phyloP scores from a whole-genome alignment of 2,888 invertebrate genomes.

The Drosophila putrida region DNA sequence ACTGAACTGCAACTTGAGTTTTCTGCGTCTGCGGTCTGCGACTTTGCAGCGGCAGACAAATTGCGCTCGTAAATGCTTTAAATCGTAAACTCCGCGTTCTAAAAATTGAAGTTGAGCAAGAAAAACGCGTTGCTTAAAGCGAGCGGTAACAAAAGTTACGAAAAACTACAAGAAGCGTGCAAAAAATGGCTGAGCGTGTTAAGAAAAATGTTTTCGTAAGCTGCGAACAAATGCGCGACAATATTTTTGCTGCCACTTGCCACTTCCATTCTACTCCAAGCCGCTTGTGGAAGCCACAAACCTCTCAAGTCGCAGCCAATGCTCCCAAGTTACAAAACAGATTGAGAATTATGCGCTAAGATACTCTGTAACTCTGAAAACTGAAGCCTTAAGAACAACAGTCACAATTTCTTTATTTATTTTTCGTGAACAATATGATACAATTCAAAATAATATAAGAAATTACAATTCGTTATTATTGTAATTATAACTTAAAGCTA shows the following conservation, averaged over 20 bases:
- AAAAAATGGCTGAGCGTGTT: constrained; percentile 78
- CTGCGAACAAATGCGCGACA: constrained; percentile 81
- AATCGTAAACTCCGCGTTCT: constrained; percentile 63
- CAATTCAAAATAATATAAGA: too few relatives aligned
- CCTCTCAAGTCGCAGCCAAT: constrained; percentile 14
- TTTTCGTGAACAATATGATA: too few relatives aligned
- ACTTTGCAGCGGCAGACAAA: constrained; percentile 65
- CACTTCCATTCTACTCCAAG: constrained; percentile 18
- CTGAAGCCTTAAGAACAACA: too few relatives aligned
- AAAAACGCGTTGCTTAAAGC: constrained; percentile 61
- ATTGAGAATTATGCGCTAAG: not conserved
- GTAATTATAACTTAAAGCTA: too few relatives aligned
- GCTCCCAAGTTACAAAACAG: constrained; percentile 23
- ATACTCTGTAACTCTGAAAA: constrained; percentile 18
- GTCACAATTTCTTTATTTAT: too few relatives aligned
- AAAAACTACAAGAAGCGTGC: constrained; percentile 64
- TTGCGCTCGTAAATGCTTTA: constrained; percentile 80
- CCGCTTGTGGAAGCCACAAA: constrained; percentile 26
- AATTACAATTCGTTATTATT: too few relatives aligned
- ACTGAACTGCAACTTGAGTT: constrained; percentile 65
- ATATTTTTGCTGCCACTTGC: constrained; percentile 65
- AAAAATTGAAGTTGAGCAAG: constrained; percentile 72
- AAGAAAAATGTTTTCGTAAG: constrained; percentile 81
- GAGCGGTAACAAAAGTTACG: constrained; percentile 60
- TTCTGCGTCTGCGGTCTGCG: constrained; percentile 72